A percentile compares a stretch with the other conserved stretches of the same genome.
phyloP scores from a whole-genome alignment of 2,113 vertebrate genomes.

The Sapajus apella region DNA sequence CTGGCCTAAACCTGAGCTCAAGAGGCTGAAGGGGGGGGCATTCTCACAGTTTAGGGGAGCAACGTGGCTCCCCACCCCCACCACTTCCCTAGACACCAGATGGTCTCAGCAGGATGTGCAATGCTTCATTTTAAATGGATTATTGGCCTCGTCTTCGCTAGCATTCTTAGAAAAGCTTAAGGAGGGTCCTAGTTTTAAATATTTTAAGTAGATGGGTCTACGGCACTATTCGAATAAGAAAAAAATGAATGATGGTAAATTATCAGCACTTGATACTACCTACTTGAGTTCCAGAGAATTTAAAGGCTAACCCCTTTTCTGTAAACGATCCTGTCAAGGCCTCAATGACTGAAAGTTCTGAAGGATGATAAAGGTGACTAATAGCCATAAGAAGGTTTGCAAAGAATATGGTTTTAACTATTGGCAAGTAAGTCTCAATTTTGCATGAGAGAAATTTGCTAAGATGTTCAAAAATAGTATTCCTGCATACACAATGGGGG shows the following conservation, averaged over 20 bases:
- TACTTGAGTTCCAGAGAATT: background rate
- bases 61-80: background rate
- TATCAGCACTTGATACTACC: background rate
- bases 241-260: background rate
- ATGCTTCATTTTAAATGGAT: conserved; percentile 39
- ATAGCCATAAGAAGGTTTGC: background rate
- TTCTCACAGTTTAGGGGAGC: background rate
- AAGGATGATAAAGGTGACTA: background rate
- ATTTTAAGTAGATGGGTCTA: background rate
- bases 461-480: background rate
- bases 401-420: background rate
- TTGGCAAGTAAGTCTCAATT: background rate
- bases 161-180: conserved; percentile 45
- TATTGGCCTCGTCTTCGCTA: conserved; percentile 33
- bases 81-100: conserved; percentile 41
- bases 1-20: background rate
- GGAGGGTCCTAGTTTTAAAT: background rate
- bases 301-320: background rate
- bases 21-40: background rate
- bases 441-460: background rate
- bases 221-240: background rate
- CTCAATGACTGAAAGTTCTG: background rate
- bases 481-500: background rate
- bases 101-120: conserved; percentile 7
- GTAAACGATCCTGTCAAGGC: background rate